A percentile compares a stretch with the other conserved stretches of the same genome.
Evolutionary conservation across 2,888 invertebrate genomes (phyloP).

Genomic region (Aleiodes alternator): DNA sequence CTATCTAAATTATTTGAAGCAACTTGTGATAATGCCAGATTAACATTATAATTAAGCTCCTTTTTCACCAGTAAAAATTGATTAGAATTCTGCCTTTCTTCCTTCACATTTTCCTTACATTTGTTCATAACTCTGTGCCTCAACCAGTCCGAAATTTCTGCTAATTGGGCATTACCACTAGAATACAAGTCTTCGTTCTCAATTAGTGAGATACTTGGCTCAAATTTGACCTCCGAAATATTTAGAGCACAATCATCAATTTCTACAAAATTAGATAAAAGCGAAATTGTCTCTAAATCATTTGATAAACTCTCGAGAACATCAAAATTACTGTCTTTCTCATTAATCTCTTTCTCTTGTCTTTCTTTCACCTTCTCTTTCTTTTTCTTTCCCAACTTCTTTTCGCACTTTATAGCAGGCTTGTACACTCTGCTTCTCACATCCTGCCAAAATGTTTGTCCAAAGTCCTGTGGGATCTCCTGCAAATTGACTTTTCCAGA

Average conservation of each 20-base stretch:
- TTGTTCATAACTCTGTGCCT: conserved; percentile 56
- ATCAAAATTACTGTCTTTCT: background rate
- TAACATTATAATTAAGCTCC: conserved; percentile 60
- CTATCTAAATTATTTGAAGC: conserved; percentile 77
- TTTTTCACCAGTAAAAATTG: conserved; percentile 57
- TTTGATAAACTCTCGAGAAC: conserved; percentile 59
- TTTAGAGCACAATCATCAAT: conserved; percentile 68
- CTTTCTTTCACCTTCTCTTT: conserved; percentile 24
- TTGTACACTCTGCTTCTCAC: conserved; percentile 64
- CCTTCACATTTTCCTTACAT: conserved; percentile 26
- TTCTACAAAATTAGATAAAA: conserved; percentile 63
- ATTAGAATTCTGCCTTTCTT: conserved; percentile 41
- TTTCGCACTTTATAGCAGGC: conserved; percentile 63
- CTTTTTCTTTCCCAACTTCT: conserved; percentile 55
- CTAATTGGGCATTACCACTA: conserved; percentile 59
- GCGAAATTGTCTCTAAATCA: conserved; percentile 64
- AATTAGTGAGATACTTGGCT: conserved; percentile 73
- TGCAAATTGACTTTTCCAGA: conserved; percentile 69
- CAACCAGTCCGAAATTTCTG: conserved; percentile 71
- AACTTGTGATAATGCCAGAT: conserved; percentile 76
- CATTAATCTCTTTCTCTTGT: conserved; percentile 41
- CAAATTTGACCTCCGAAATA: conserved; percentile 62
- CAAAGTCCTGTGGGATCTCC: conserved; percentile 51
- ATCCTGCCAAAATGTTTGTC: conserved; percentile 65
- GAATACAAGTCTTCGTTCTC: conserved; percentile 69